phyloP scores from a whole-genome alignment of 2,113 vertebrate species.

The Halcyon senegalensis region DNA sequence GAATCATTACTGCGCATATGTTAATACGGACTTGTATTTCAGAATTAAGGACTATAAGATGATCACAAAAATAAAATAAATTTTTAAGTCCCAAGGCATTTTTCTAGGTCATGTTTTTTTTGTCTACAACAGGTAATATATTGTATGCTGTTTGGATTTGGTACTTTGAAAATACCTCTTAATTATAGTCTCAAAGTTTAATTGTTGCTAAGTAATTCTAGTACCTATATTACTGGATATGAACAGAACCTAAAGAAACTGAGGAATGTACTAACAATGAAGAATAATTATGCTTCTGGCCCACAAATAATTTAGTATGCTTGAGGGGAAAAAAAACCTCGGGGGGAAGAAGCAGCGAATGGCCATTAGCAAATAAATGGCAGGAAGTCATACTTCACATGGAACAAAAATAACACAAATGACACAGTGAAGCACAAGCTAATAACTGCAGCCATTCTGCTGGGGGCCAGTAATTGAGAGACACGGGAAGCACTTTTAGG shows the following conservation, averaged over 20 bases:
- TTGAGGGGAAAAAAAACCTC: background rate
- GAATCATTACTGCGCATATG: background rate
- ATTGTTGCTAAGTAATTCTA: background rate
- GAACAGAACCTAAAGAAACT: background rate
- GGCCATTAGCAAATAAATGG: constrained; percentile 9
- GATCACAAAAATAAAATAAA: background rate
- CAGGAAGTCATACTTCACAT: constrained; percentile 57
- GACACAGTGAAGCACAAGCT: constrained; percentile 21
- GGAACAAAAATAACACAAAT: constrained; percentile 3
- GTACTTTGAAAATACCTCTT: background rate
- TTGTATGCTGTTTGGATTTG: background rate
- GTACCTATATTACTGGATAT: background rate
- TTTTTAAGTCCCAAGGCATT: background rate
- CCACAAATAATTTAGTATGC: background rate
- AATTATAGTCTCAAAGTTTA: background rate
- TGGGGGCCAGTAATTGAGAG: constrained; percentile 22
- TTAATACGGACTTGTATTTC: background rate
- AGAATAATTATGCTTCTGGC: background rate
- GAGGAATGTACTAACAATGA: background rate
- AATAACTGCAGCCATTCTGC: constrained; percentile 45
- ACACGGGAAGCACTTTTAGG: background rate
- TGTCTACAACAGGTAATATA: background rate
- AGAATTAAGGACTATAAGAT: background rate
- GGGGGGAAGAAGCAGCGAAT: background rate
- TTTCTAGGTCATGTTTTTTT: background rate